Evolutionary conservation across 2,888 invertebrate species (phyloP).

Genomic region (Tetheella fluctuosa): DNA sequence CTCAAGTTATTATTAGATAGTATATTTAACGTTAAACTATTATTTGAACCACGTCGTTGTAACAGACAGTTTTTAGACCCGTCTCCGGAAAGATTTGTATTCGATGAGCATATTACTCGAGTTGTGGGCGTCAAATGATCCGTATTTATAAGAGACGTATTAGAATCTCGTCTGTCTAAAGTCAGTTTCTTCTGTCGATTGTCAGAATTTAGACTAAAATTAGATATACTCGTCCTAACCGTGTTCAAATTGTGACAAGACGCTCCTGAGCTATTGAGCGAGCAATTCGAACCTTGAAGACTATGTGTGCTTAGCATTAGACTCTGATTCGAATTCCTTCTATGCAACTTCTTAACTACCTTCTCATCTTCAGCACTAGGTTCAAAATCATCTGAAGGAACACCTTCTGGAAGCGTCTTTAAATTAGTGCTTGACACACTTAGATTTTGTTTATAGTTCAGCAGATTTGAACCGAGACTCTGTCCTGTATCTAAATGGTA

Average conservation of each 20-base stretch:
- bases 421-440: conserved; percentile 88
- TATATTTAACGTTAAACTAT: conserved; percentile 92
- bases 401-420: conserved; percentile 88
- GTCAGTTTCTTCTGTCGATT: conserved; percentile 85
- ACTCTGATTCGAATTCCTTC: conserved; percentile 86
- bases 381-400: conserved; percentile 87
- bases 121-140: conserved; percentile 72
- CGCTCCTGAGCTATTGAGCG: conserved; percentile 71
- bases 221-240: conserved; percentile 75
- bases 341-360: conserved; percentile 76
- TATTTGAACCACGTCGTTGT: conserved; percentile 93
- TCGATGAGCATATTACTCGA: conserved; percentile 79
- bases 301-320: conserved; percentile 83
- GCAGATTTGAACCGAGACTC: conserved; percentile 81
- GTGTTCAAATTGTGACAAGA: conserved; percentile 74
- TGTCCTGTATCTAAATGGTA: conserved; percentile 57
- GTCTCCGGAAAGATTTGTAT: conserved; percentile 70
- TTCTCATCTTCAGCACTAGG: conserved; percentile 74
- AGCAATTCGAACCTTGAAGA: conserved; percentile 82
- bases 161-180: conserved; percentile 93
- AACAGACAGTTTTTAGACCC: conserved; percentile 86
- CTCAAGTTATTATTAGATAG: conserved; percentile 78
- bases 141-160: conserved; percentile 90
- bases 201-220: conserved; percentile 75
- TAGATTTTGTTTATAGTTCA: conserved; percentile 85